These are phyloP conservation scores for Tiphia femorata DNA, from an alignment of 2,888 invertebrate genomes.

Conservation along the genomic window DNA sequence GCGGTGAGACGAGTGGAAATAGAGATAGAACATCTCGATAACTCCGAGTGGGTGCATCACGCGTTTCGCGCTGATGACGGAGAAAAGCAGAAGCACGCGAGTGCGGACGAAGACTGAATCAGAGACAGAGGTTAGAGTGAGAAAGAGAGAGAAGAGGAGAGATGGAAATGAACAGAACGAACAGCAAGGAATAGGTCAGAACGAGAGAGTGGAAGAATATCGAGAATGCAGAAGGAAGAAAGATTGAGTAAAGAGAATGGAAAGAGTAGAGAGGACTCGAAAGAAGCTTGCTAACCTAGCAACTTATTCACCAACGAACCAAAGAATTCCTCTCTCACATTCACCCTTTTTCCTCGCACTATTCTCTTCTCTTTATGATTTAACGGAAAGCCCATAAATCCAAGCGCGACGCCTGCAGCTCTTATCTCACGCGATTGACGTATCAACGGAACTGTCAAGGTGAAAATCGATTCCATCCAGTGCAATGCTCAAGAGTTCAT, in stretches of 20 bases:
- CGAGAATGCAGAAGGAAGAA: conserved; percentile 1
- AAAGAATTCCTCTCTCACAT: conserved; percentile 14
- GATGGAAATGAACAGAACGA: conserved; percentile 7
- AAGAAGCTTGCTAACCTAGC: neutral
- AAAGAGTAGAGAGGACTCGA: conserved; percentile 5
- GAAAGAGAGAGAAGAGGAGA: conserved; percentile 3
- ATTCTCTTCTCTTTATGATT: conserved; percentile 12
- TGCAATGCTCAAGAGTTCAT: too few species aligned
- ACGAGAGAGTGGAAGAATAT: conserved; percentile 14
- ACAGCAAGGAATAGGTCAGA: neutral
- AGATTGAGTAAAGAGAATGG: neutral
- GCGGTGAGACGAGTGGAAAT: too few species aligned
- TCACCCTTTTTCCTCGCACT: neutral
- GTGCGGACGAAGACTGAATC: neutral
- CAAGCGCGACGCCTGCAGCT: too few species aligned
- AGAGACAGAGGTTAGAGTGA: neutral
- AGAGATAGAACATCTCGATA: too few species aligned
- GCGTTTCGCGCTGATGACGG: neutral
- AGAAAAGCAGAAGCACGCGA: neutral
- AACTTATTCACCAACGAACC: conserved; percentile 40
- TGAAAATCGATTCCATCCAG: too few species aligned
- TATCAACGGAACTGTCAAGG: too few species aligned
- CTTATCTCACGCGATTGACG: too few species aligned
- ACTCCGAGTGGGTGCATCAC: too few species aligned
- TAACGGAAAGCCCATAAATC: too few species aligned